A percentile compares a stretch with the other conserved stretches of the same genome.
Conservation (phyloP, 2,888 invertebrate species). For the Lasioglossum calceatum region DNA sequence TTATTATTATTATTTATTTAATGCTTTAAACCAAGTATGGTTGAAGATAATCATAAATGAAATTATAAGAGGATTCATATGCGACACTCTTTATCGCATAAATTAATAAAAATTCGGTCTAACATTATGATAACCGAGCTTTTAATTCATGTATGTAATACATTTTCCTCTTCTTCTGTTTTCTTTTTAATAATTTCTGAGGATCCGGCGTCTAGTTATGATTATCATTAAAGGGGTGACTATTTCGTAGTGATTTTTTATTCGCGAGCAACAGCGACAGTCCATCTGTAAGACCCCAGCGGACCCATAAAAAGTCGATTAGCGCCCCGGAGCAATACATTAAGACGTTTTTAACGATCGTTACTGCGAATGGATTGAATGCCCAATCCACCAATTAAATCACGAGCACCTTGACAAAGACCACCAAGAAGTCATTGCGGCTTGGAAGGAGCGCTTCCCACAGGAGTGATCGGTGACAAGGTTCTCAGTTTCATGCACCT, state of each 20-base stretch:
- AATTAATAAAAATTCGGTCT: too few relatives aligned
- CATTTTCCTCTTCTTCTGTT: too few relatives aligned
- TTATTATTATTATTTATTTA: too few relatives aligned
- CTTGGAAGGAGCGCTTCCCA: background rate
- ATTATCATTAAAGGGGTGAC: background rate
- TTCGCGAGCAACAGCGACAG: background rate
- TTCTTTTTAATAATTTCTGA: background rate
- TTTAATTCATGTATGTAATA: too few relatives aligned
- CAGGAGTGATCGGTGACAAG: background rate
- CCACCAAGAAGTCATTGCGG: background rate
- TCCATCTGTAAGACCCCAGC: background rate
- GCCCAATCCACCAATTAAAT: background rate
- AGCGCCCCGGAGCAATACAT: background rate
- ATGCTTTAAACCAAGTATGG: too few relatives aligned
- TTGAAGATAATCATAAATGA: background rate
- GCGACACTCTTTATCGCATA: too few relatives aligned
- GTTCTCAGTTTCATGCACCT: slow-evolving; percentile 12
- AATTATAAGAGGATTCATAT: too few relatives aligned
- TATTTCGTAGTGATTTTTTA: too few relatives aligned
- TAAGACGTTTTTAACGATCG: background rate
- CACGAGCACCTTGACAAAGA: background rate
- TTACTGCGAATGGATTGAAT: background rate
- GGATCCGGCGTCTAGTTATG: background rate
- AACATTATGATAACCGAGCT: too few relatives aligned
- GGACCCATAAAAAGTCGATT: background rate